These are phyloP conservation scores for Cyprinus carpio DNA, from an alignment of 2,113 vertebrate species.

Conservation along the genomic window DNA sequence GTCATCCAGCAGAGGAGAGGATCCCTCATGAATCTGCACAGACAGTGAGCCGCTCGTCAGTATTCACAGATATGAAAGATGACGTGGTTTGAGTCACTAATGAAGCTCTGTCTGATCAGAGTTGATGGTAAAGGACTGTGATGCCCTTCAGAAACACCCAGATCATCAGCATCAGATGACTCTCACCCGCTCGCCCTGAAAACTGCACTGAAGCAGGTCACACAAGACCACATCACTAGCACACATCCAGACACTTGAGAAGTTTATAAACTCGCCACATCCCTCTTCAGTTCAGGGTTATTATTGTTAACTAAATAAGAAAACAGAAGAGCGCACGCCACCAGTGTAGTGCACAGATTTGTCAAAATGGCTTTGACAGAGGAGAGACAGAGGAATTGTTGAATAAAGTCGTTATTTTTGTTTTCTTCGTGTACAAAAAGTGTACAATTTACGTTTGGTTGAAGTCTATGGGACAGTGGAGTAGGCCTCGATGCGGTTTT, in stretches of 20 bases:
- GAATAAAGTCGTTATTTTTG: too few species aligned
- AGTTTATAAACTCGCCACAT: neutral
- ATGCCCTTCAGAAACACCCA: too few species aligned
- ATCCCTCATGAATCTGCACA: neutral
- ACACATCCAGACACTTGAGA: neutral
- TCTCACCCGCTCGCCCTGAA: neutral
- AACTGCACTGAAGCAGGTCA: neutral
- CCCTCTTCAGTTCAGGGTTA: neutral
- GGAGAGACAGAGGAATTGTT: too few species aligned
- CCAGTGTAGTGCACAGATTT: too few species aligned
- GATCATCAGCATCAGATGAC: neutral
- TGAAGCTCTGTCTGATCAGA: neutral
- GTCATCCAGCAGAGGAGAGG: neutral
- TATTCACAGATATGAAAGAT: too few species aligned
- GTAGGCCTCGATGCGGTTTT: too few species aligned
- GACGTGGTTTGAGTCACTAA: too few species aligned
- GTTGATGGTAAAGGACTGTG: neutral
- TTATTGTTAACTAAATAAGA: neutral
- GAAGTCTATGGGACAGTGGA: too few species aligned
- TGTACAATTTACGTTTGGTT: too few species aligned
- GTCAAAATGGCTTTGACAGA: too few species aligned
- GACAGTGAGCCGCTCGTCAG: neutral
- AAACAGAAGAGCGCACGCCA: too few species aligned
- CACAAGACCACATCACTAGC: neutral
- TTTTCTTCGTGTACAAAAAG: too few species aligned